Base-by-base conservation (phyloP, 30 jellyfish, hydroid and myxozoan species). In the Morbakka virulenta region DNA sequence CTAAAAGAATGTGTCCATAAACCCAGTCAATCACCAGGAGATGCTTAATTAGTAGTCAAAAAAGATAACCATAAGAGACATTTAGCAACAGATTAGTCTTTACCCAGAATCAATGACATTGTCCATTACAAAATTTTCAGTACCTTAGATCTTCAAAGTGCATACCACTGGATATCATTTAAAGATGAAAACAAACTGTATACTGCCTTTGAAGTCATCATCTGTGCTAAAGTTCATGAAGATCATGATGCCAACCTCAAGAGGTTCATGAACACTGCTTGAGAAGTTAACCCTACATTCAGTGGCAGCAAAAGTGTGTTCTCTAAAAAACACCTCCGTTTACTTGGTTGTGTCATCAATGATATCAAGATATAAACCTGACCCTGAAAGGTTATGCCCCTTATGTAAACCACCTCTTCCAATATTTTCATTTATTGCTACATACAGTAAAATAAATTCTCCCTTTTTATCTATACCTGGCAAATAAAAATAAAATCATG, bases 81-180 rank as follows among this genome's bases (percentile, higher is more conserved):
- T 72, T 31, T 76, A 63, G 48, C 64, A 69, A 17, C 91, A 75
- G 63, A 75, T 69, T 75, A 28, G 61, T 68, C 91, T 0, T 50
- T 85, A 2, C 93, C 86, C 49, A 81, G 79, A 32, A 66, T 79
- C 84, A 69, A n/a, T n/a, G n/a, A n/a, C 28, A 11, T 72, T 64
- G 4, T 28, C 50, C 0, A 76, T 66, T 32, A 79, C 47, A 32
- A 67, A 79, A 76, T 67, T 28, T 79, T 79, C 84, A 67, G 76
- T 48, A 79, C 91, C 9, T 23, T 67, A 0, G 91, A 41, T 31
- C 84, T 79, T 28, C 50, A 50, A 67, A 32, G 66, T 79, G 91
- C 66, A 14, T 79, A 79, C 77, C 77, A 66, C 67, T 76, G 67
- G 34, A 35, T 79, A 36, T 83, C 76, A 3, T 31, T 79, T 4